Evolutionary conservation across 2,797 vertebrate genomes (phyloP).

Genomic region (Brachyrhaphis roseni): DNA sequence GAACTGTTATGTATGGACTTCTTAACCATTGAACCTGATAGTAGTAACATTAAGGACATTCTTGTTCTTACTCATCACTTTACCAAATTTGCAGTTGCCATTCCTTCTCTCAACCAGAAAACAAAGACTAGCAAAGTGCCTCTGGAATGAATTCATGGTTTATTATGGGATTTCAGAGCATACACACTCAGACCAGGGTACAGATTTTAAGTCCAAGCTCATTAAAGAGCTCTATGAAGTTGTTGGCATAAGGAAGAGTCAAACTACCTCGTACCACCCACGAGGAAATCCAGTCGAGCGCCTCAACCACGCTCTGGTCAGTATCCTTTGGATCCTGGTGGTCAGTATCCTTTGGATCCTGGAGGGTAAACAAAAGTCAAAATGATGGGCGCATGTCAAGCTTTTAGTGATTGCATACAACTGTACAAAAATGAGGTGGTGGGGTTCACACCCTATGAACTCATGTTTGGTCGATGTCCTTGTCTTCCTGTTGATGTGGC

Average conservation of each 20-base stretch:
- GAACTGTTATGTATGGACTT: not conserved
- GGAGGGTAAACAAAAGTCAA: no score
- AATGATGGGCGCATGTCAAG: no score
- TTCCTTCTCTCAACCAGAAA: not conserved
- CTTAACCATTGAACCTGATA: not conserved
- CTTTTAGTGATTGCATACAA: no score
- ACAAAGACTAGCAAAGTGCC: not conserved
- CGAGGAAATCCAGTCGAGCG: no score
- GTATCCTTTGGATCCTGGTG: no score
- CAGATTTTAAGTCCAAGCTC: slow-evolving; percentile 1
- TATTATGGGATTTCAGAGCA: slow-evolving; percentile 1
- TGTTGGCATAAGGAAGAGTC: not conserved
- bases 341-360: no score
- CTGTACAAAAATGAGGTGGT: no score
- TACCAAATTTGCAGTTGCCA: not conserved
- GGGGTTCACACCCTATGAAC: no score
- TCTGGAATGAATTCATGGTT: not conserved
- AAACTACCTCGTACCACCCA: not conserved
- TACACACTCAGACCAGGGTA: slow-evolving; percentile 2
- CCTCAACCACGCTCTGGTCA: no score
- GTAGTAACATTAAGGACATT: not conserved
- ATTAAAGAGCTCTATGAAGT: slow-evolving; percentile 12
- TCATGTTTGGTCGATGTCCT: no score
- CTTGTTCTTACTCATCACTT: not conserved
- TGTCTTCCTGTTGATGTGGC: no score